phyloP scores from a whole-genome alignment of 2,113 vertebrate genomes.

The Prionailurus viverrinus region DNA sequence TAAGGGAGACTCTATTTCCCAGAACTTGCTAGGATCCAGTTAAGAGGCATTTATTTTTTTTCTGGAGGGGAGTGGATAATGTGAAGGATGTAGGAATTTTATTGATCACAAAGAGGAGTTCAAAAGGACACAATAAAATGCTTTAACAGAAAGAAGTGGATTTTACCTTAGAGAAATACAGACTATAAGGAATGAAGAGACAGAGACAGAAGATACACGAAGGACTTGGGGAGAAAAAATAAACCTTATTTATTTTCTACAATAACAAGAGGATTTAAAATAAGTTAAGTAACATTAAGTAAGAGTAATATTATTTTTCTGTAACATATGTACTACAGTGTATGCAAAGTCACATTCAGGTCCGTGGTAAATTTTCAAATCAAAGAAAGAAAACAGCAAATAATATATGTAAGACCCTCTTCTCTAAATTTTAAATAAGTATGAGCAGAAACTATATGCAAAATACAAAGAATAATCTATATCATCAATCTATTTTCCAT shows the following conservation, averaged over 20 bases:
- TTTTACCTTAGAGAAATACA: neutral
- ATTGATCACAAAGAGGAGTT: neutral
- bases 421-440: neutral
- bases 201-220: neutral
- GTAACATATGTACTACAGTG: neutral
- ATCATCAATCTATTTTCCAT: conserved; percentile 10
- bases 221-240: neutral
- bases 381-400: neutral
- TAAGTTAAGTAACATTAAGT: neutral
- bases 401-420: neutral
- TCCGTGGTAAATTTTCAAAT: neutral
- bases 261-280: neutral
- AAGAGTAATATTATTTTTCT: neutral
- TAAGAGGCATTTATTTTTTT: neutral
- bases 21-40: neutral
- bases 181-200: neutral
- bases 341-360: neutral
- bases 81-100: neutral
- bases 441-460: neutral
- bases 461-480: neutral
- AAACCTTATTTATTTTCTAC: neutral
- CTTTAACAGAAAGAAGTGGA: neutral
- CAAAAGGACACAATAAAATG: neutral
- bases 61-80: neutral
- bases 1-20: neutral